Percentiles rank a stretch among this genome's conserved stretches.
phyloP scores from a whole-genome alignment of 2,888 invertebrate species.

The Eupithecia vulgata region DNA sequence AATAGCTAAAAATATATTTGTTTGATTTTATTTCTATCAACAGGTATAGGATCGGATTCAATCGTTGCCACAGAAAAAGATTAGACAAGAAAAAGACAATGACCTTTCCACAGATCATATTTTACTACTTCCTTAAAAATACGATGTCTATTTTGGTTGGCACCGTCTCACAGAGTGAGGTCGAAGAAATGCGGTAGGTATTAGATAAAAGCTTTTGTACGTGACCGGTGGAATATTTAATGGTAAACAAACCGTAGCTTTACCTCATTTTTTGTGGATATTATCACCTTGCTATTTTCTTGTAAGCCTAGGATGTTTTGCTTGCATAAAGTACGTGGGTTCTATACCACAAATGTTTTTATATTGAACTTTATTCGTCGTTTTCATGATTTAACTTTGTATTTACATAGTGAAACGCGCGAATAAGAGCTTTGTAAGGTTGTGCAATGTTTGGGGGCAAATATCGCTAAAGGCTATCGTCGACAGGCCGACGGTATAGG shows the following conservation, averaged over 20 bases:
- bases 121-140: conserved; percentile 58
- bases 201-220: conserved; percentile 70
- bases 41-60: background rate
- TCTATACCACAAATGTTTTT: background rate
- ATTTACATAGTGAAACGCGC: background rate
- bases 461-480: background rate
- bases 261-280: conserved; percentile 6
- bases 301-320: background rate
- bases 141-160: conserved; percentile 63
- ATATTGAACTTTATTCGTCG: background rate
- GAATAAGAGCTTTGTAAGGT: background rate
- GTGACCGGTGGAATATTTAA: conserved; percentile 47
- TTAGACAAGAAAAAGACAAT: conserved; percentile 59
- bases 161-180: conserved; percentile 61
- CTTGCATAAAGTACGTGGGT: background rate
- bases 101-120: conserved; percentile 66
- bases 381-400: background rate
- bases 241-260: conserved; percentile 52
- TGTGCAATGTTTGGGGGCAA: background rate
- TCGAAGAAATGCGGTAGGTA: conserved; percentile 65
- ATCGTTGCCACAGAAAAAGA: conserved; percentile 40
- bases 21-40: conserved; percentile 2
- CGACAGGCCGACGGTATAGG: no score
- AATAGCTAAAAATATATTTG: background rate
- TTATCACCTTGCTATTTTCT: background rate